These are phyloP conservation scores for Meda fulgida DNA, from an alignment of 2,797 vertebrate species.

Conservation along the genomic window DNA sequence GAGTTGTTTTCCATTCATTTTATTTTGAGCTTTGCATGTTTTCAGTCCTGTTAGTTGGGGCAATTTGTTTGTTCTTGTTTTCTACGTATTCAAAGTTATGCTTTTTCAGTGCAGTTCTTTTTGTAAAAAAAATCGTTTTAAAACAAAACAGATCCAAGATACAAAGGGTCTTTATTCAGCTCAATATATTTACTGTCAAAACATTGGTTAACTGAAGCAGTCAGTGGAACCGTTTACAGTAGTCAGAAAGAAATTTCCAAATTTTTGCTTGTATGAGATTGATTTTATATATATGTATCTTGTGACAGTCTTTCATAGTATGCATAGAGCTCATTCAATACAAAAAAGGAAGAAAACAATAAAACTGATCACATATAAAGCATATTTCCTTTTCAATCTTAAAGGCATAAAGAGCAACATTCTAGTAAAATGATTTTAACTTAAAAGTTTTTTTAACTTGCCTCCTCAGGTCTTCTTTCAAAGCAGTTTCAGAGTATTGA, in stretches of 20 bases:
- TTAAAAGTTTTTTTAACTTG: slow-evolving; percentile 13
- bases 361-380: slow-evolving; percentile 60
- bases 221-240: slow-evolving; percentile 76
- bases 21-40: not conserved
- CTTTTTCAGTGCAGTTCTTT: not conserved
- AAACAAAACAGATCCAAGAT: slow-evolving; percentile 29
- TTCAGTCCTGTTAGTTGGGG: not conserved
- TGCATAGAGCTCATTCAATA: slow-evolving; percentile 61
- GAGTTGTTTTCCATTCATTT: not conserved
- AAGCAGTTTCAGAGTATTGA: slow-evolving; percentile 13
- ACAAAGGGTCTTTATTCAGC: slow-evolving; percentile 66
- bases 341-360: slow-evolving; percentile 61
- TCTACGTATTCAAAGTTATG: not conserved
- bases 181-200: slow-evolving; percentile 74
- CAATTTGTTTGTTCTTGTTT: not conserved
- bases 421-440: slow-evolving; percentile 24
- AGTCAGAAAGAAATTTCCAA: slow-evolving; percentile 71
- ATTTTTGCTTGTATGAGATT: slow-evolving; percentile 57
- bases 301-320: slow-evolving; percentile 65
- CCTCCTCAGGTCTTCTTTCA: not conserved
- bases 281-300: slow-evolving; percentile 17
- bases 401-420: slow-evolving; percentile 10
- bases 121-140: no score
- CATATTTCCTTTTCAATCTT: slow-evolving; percentile 12
- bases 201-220: slow-evolving; percentile 65